A percentile compares a stretch with the other conserved stretches of the same genome.
phyloP scores from a whole-genome alignment of 1,140 invertebrate genomes.

The Macrocentrus cingulum region DNA sequence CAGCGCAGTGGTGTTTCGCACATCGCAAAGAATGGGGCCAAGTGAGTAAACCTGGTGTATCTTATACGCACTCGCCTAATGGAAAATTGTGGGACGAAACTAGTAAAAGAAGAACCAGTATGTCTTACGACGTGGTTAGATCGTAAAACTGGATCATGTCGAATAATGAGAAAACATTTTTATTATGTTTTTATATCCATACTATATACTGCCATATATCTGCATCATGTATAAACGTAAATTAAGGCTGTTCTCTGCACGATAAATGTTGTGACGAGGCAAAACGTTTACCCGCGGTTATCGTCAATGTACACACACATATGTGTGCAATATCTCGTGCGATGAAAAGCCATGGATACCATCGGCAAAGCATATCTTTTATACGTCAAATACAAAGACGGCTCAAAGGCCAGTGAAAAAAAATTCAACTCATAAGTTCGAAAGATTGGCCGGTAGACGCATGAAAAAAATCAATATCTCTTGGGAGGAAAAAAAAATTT shows the following conservation, averaged over 20 bases:
- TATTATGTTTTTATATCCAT: slow-evolving; percentile 2
- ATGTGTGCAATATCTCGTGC: no score
- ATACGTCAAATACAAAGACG: not conserved
- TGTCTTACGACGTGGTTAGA: slow-evolving; percentile 12
- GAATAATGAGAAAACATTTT: slow-evolving; percentile 10
- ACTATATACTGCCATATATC: not conserved
- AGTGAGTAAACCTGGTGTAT: slow-evolving; percentile 23
- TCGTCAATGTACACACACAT: not conserved
- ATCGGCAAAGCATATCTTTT: no score
- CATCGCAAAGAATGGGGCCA: slow-evolving; percentile 25
- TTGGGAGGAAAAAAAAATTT: no score
- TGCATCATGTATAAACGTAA: not conserved
- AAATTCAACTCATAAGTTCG: not conserved
- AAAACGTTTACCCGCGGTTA: not conserved
- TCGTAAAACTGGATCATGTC: slow-evolving; percentile 9
- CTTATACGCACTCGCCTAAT: slow-evolving; percentile 44
- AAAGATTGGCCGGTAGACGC: not conserved
- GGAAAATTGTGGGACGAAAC: slow-evolving; percentile 43
- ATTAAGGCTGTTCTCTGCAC: not conserved
- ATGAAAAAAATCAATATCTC: no score
- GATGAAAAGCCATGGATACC: no score
- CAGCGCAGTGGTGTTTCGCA: slow-evolving; percentile 3
- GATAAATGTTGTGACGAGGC: not conserved
- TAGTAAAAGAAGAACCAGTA: slow-evolving; percentile 15
- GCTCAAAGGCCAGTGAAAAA: not conserved